Evolutionary conservation across 2,888 invertebrate species (phyloP), one percentile per base, ranked within the genome.

Genomic region (Brachyopa scutellaris): DNA sequence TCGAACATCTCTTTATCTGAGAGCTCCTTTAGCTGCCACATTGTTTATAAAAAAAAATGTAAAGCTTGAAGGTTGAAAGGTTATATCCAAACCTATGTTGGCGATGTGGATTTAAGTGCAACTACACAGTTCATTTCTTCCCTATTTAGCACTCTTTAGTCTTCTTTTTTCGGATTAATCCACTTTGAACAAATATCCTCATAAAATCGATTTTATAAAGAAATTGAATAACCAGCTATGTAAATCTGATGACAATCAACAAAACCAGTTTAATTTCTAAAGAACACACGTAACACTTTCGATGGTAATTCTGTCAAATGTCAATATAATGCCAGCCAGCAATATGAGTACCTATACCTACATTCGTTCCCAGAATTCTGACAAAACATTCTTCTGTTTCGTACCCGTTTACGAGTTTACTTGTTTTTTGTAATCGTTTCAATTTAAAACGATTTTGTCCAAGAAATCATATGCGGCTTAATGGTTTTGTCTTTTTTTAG

Each of bases 391-490:
- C 51, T 29, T 31, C 33, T 21, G 47, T 36, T 42, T 33, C 26
- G 8, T 47, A 33, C 29, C 23, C 51, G 66, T 61, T 67, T 64
- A 55, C n/a, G n/a, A n/a, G n/a, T n/a, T 62, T 62, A 5, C 7
- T 19, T 40, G 31, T 13, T 66, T 40, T 70, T 45, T 55, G 47
- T 64, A 29, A 64, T 42, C 42, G 51, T 70, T 77, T 77, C 29
- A 55, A 69, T 55, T 77, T 29, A 42, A 51, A n/a, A 49, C 38
- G 42, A 51, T 70, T 15, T 51, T 31, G 45, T 70, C 33, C 19
- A 78, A 51, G 29, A 45, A 36, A 67, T 74, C 57, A 45, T 15
- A 17, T 29, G 47, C 36, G 45, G 36, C 13, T 26, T 7, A 9
- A 8, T 5, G 38, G 26, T 31, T 31, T 9, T 29, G 19, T 61